A percentile compares a stretch with the other conserved stretches of the same genome.
Conservation (phyloP, 2,888 invertebrate species). For the Patella pellucida region DNA sequence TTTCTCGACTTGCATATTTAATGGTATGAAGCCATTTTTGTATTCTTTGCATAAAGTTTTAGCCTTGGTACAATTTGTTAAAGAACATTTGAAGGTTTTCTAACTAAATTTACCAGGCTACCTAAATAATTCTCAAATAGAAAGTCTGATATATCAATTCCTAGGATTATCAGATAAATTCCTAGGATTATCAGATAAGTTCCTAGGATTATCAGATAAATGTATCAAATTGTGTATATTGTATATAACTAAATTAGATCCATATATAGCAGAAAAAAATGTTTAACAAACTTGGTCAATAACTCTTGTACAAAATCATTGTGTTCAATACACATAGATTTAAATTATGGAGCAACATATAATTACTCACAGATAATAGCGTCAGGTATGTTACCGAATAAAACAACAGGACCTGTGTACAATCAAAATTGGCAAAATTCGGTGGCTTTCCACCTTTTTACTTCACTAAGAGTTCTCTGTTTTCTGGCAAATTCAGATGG, state of each 20-base stretch:
- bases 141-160: no score
- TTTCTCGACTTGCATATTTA: no score
- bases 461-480: constrained; percentile 11
- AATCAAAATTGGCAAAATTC: constrained; percentile 16
- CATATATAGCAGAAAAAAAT: constrained; percentile 9
- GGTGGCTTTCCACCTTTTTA: constrained; percentile 15
- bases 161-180: no score
- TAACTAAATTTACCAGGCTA: no score
- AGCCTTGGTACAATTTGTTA: constrained; percentile 10
- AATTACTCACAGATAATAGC: neutral
- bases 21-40: no score
- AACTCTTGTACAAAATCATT: constrained; percentile 12
- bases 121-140: no score
- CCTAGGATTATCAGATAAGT: no score
- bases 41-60: neutral
- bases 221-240: no score
- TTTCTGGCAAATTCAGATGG: constrained; percentile 15
- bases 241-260: constrained; percentile 8
- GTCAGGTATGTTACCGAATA: neutral
- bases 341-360: neutral
- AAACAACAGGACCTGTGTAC: constrained; percentile 17
- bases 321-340: constrained; percentile 4
- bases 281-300: neutral
- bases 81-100: constrained; percentile 12
- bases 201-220: no score